Base-by-base conservation (phyloP, 2,888 invertebrate genomes). In the Archips crataeganus region DNA sequence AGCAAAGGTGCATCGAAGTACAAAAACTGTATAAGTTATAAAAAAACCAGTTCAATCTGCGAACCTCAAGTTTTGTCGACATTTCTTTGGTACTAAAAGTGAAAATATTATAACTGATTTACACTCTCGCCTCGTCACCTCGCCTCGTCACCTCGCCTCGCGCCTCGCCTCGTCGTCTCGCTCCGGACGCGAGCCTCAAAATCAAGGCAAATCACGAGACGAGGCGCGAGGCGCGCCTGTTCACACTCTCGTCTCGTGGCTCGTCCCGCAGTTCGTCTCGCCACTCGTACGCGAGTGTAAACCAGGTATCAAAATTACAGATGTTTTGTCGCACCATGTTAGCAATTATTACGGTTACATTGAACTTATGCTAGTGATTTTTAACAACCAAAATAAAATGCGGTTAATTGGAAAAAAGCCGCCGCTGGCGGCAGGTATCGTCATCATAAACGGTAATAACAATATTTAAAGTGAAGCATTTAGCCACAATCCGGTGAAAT, bases 401-500 rank as follows among this genome's bases (percentile, higher is more conserved):
- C 32, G 23, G 23, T 54, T 15, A 39, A 39, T 15, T 9, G 47
- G 47, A 23, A 60, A 65, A 59, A 65, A 36, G 42, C 34, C 10
- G 23, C 34, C 15, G 65, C 66, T 23, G 59, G 47, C 42, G 15
- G 57, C 34, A 6, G 23, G 49, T 59, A 11, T 47, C 36, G 59
- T 59, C 47, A 13, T 15, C 49, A 65, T 65, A 15, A 71, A 71
- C 61, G 34, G 34, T 66, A 71, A 71, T 61, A 66, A 61, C 61
- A 54, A 72, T 62, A 61, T 72, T 72, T 67, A 45, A 61, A 67
- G 45, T 51, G 54, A 61, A 67, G 61, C 61, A 51, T 66, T 71
- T 71, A 67, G 45, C n/a, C 36, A 60, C 15, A 32, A 54, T 65
- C 65, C 59, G 60, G 54, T 36, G 54, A 72, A 57, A 67, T 62